Evolutionary conservation across 1,140 invertebrate genomes (phyloP).

Genomic region (Drosophila subobscura): DNA sequence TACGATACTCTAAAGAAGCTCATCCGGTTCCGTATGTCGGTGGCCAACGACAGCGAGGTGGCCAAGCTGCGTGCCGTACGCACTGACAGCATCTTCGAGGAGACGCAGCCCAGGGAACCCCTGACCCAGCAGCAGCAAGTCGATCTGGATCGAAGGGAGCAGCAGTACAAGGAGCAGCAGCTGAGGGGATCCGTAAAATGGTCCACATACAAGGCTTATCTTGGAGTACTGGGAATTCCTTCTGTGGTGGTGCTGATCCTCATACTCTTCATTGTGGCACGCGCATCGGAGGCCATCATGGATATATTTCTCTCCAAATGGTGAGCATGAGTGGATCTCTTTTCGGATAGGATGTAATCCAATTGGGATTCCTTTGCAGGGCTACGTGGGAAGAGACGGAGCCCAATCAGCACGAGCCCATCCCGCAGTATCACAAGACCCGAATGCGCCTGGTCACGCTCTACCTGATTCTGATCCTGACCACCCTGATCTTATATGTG

Average conservation of each 20-base stretch:
- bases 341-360: background rate
- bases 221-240: conserved; percentile 87
- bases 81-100: conserved; percentile 63
- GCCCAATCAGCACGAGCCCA: conserved; percentile 56
- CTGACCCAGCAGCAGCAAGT: conserved; percentile 48
- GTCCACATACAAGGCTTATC: conserved; percentile 88
- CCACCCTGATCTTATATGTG: conserved; percentile 77
- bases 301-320: conserved; percentile 92
- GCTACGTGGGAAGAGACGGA: conserved; percentile 81
- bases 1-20: conserved; percentile 77
- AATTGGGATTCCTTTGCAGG: conserved; percentile 25
- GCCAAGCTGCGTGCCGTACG: conserved; percentile 49
- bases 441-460: conserved; percentile 54
- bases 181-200: conserved; percentile 82
- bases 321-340: conserved; percentile 66
- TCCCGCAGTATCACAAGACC: conserved; percentile 48
- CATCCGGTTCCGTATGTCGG: conserved; percentile 63
- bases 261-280: conserved; percentile 87
- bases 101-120: conserved; percentile 33
- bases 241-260: conserved; percentile 86
- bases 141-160: conserved; percentile 54
- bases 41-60: conserved; percentile 70
- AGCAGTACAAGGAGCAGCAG: conserved; percentile 83
- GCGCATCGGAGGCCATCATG: conserved; percentile 88
- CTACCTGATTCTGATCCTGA: conserved; percentile 65